Evolutionary conservation across 1,140 invertebrate species (phyloP).

Genomic region (Hydropsyche tenuis): DNA sequence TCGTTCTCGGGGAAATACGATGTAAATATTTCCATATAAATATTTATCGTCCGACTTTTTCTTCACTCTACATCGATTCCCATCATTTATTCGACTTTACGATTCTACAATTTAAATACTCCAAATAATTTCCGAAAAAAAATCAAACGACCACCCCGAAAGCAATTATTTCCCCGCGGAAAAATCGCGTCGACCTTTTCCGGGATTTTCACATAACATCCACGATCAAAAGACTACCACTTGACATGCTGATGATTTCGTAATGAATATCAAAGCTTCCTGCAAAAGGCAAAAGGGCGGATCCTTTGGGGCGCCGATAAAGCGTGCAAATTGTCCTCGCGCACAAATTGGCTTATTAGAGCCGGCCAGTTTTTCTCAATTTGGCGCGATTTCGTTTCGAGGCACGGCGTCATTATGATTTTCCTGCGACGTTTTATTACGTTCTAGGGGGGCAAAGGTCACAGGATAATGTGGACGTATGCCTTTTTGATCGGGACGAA

Average conservation of each 20-base stretch:
- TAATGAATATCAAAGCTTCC: constrained; percentile 46
- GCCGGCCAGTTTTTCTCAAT: constrained; percentile 24
- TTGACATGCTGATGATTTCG: constrained; percentile 42
- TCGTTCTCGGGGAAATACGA: too few relatives aligned
- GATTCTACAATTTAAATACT: too few relatives aligned
- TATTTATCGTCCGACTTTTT: too few relatives aligned
- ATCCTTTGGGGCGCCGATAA: constrained; percentile 26
- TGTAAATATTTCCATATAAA: too few relatives aligned
- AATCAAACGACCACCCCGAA: background rate
- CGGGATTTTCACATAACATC: constrained; percentile 40
- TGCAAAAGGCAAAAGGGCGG: too few relatives aligned
- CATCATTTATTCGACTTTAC: too few relatives aligned
- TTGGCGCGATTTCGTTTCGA: constrained; percentile 15
- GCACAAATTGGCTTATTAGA: constrained; percentile 29
- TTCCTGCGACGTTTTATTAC: background rate
- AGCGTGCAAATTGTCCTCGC: constrained; percentile 29
- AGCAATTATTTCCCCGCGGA: background rate
- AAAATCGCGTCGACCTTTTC: constrained; percentile 41
- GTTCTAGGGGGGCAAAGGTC: background rate
- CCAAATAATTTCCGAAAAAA: too few relatives aligned
- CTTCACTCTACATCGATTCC: too few relatives aligned
- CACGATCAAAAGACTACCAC: constrained; percentile 47
- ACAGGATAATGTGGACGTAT: constrained; percentile 11
- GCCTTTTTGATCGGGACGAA: constrained; percentile 10
- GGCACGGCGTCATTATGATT: constrained; percentile 23